These are phyloP conservation scores for Psettodes erumei DNA, from an alignment of 2,113 vertebrate genomes.

Conservation along the genomic window DNA sequence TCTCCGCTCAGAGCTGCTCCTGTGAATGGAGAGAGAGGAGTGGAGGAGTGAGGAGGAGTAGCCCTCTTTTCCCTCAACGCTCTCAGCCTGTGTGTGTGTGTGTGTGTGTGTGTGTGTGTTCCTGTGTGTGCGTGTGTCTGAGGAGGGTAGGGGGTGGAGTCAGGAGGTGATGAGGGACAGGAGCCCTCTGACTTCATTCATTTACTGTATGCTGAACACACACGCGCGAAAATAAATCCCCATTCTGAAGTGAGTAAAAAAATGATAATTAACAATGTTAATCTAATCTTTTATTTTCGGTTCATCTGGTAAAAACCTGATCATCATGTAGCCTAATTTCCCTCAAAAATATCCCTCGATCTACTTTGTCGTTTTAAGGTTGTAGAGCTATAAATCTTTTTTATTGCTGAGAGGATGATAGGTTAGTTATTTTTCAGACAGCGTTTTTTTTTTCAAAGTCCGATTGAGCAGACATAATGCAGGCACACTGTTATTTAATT, in stretches of 20 bases:
- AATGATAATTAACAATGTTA: background rate
- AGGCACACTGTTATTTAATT: background rate
- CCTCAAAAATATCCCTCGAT: background rate
- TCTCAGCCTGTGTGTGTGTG: constrained; percentile 34
- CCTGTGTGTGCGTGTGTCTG: constrained; percentile 37
- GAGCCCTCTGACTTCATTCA: constrained; percentile 69
- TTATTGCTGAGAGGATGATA: background rate
- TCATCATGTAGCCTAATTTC: background rate
- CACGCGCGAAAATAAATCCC: constrained; percentile 1
- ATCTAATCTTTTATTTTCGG: background rate
- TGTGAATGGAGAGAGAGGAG: constrained; percentile 75
- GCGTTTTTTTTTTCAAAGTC: background rate
- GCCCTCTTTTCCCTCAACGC: constrained; percentile 83
- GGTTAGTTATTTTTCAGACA: background rate
- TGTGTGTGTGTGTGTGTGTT: constrained; percentile 42
- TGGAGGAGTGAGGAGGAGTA: constrained; percentile 80
- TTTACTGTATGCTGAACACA: constrained; percentile 44
- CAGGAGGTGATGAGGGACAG: constrained; percentile 72
- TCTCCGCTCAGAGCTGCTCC: constrained; percentile 55
- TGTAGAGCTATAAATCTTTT: background rate
- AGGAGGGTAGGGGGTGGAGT: constrained; percentile 71
- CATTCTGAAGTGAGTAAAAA: background rate
- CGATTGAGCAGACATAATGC: background rate
- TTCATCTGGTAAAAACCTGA: background rate
- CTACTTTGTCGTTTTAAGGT: background rate